Evolutionary conservation across 2,113 vertebrate genomes (phyloP).

Genomic region (Nothobranchius furzeri): DNA sequence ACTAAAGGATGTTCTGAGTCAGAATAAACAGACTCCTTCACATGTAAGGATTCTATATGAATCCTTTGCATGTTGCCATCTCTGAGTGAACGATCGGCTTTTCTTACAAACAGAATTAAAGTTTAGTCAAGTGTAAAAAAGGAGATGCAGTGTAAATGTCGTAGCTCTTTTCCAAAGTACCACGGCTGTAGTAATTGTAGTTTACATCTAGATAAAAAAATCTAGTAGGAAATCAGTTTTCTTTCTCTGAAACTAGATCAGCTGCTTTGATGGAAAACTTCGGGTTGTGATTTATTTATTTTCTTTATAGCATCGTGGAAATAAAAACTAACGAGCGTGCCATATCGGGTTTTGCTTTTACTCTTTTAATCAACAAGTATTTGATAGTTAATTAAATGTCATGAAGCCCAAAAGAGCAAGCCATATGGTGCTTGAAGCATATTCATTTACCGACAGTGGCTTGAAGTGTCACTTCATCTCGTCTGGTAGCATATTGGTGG

Average conservation of each 20-base stretch:
- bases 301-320: neutral
- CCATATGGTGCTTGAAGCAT: neutral
- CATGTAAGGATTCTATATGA: too few species aligned
- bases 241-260: neutral
- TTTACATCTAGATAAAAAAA: too few species aligned
- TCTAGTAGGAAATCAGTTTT: neutral
- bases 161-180: too few species aligned
- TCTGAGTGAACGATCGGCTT: too few species aligned
- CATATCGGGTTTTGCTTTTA: neutral
- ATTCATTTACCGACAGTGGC: conserved; percentile 19
- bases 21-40: too few species aligned
- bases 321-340: too few species aligned
- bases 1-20: too few species aligned
- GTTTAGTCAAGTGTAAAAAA: too few species aligned
- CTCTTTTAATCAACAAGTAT: neutral
- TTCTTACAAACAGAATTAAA: too few species aligned
- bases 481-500: conserved; percentile 45
- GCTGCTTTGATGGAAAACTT: neutral
- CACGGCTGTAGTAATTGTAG: too few species aligned
- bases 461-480: conserved; percentile 39
- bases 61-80: too few species aligned
- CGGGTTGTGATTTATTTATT: neutral
- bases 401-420: conserved; percentile 1
- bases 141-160: too few species aligned
- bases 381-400: neutral